Base-by-base conservation (phyloP, 2,797 vertebrate genomes). In the Decapterus maruadsi region DNA sequence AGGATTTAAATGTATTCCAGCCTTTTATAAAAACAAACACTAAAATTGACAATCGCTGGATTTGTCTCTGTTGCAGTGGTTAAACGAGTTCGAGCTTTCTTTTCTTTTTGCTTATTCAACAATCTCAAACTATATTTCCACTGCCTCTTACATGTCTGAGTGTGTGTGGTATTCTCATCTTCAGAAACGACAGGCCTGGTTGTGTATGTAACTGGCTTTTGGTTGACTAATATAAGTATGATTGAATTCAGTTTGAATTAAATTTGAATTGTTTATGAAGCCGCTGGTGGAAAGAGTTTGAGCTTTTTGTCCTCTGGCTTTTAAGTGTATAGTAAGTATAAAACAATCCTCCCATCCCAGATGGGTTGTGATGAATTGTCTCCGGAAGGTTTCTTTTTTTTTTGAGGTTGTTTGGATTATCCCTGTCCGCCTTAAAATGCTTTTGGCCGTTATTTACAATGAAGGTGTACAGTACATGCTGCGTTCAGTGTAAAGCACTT, bases 381-480 rank as follows among this genome's bases (percentile, higher is more conserved):
- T 76, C 50, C 1, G 31, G 64, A 76, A 74, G 77, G 26, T 77
- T 79, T 90, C 26, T 26, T 26, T 73, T 81, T 11, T 2, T 90
- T 5, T 34, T 34, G 42, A 36, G 40, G 60, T 72, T 89, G 87
- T 91, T 92, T 87, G 83, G 85, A 88, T 92, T 90, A 86, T 68
- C 57, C 72, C 78, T 63, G 77, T 94, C 89, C 89, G 89, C 88
- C 89, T 68, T 71, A 68, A 83, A 89, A 26, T 86, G 82, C 82
- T 61, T 81, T 57, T 53, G 68, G 20, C 20, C 38, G 64, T 72
- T 85, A 90, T 91, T 90, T 90, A 88, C 80, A 77, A 8, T 60
- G 34, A 34, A 68, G 76, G 67, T 77, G 61, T 40, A 48, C 74
- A 34, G 48, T 67, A 38, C 69, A 51, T 56, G 50, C 55, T 72